Base-by-base conservation (phyloP, 2,888 invertebrate species). In the Hypomecis punctinalis region DNA sequence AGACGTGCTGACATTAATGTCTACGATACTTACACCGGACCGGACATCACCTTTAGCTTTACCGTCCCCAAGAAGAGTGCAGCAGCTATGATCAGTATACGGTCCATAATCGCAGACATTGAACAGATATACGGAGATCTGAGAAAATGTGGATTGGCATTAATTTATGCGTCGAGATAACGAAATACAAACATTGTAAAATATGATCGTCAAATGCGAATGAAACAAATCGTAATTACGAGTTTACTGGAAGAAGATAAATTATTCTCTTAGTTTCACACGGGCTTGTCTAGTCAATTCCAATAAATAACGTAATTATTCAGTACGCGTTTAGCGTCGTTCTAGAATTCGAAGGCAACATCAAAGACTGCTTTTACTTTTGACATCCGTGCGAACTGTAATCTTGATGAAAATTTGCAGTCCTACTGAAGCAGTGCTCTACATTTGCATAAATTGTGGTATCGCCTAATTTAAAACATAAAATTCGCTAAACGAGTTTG, bases 1-100 rank as follows among this genome's bases (percentile, higher is more conserved):
- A 63, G 68, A 67, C 67, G 66, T 71, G 70, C 71, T 76, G 71
- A 70, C 73, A 71, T 70, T 60, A 70, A 71, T 70, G 63, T 56
- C 68, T 61, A 65, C 66, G 66, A 68, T 61, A 58, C 63, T 63
- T 23, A 23, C 1, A 23, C 23, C 23, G 23, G 23, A 23, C 23
- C 61, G 61, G 57, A 66, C 49, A 55, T 43, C 48, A 6, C 23
- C 39, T 53, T 13, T 11, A n/a, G 8, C 13, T 45, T 45, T 46
- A 46, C 37, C 13, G 13, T 46, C 36, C 46, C 45, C 10, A 54
- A 35, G 45, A 37, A 45, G 37, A 35, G 13, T 13, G 8, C 3
- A 23, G 23, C 23, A 2, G 23, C 23, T 23, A 23, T 23, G 23
- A 23, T 23, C 23, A 23, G 23, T 23, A 3, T 23, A 23, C 23